Conservation (phyloP, 2,797 vertebrate genomes). For the Huso huso region DNA sequence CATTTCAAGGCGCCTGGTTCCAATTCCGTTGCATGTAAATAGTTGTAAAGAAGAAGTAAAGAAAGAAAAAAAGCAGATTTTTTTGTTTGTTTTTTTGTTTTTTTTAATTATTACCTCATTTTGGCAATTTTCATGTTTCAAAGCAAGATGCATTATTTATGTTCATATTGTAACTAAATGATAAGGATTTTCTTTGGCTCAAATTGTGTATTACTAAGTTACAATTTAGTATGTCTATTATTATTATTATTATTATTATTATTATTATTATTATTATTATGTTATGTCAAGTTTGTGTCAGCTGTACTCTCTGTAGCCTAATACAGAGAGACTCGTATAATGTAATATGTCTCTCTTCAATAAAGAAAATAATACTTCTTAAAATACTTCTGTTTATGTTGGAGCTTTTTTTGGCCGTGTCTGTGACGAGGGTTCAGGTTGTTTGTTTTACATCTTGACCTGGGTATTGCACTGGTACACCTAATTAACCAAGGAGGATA, state of each 20-base stretch:
- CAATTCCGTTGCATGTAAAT: constrained; percentile 42
- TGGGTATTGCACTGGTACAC: too few relatives aligned
- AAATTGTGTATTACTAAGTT: constrained; percentile 48
- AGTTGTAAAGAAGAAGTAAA: constrained; percentile 33
- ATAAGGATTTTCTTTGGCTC: constrained; percentile 53
- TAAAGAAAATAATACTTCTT: constrained; percentile 76
- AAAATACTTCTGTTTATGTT: constrained; percentile 37
- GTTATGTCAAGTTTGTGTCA: constrained; percentile 54
- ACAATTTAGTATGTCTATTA: constrained; percentile 60
- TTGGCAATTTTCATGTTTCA: constrained; percentile 54
- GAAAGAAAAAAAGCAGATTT: constrained; percentile 21
- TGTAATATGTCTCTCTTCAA: constrained; percentile 87
- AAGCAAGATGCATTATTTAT: constrained; percentile 75
- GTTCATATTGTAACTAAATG: constrained; percentile 65
- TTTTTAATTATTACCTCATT: constrained; percentile 73
- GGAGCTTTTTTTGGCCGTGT: not conserved
- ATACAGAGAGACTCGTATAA: constrained; percentile 68
- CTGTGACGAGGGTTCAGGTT: too few relatives aligned
- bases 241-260: constrained; percentile 56
- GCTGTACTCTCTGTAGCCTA: constrained; percentile 84
- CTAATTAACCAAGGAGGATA: too few relatives aligned
- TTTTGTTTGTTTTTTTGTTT: constrained; percentile 37
- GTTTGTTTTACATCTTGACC: too few relatives aligned
- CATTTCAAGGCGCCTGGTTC: not conserved
- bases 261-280: constrained; percentile 46